Percentiles rank a stretch among this genome's conserved stretches.
phyloP scores from a whole-genome alignment of 2,888 invertebrate species.

The Anarsia innoxiella region DNA sequence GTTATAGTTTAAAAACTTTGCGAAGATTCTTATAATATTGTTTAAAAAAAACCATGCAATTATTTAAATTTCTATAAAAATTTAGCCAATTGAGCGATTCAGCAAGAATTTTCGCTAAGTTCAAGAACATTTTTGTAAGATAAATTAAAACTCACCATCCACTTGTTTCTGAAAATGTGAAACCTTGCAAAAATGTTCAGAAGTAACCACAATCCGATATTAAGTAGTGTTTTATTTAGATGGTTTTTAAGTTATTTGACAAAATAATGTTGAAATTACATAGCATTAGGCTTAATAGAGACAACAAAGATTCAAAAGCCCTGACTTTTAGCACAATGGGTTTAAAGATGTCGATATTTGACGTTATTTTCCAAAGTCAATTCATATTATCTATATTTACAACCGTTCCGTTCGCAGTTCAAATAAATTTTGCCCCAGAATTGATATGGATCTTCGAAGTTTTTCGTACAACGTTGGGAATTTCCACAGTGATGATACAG shows the following conservation, averaged over 20 bases:
- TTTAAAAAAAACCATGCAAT: slow-evolving; percentile 3
- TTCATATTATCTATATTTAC: slow-evolving; percentile 20
- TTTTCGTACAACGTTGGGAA: slow-evolving; percentile 41
- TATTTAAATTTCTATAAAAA: slow-evolving; percentile 4
- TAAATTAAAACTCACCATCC: slow-evolving; percentile 65
- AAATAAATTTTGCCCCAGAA: slow-evolving; percentile 50
- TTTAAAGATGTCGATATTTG: slow-evolving; percentile 37
- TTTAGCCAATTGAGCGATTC: slow-evolving; percentile 16
- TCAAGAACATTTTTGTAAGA: slow-evolving; percentile 61
- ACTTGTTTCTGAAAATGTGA: slow-evolving; percentile 58
- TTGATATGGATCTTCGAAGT: slow-evolving; percentile 65
- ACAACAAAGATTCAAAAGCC: not conserved
- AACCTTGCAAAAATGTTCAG: slow-evolving; percentile 60
- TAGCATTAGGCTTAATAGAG: too few relatives aligned
- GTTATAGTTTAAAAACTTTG: slow-evolving; percentile 38
- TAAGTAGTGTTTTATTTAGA: too few relatives aligned
- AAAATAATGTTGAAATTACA: too few relatives aligned
- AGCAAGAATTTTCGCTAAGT: slow-evolving; percentile 42
- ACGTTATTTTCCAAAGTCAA: slow-evolving; percentile 34
- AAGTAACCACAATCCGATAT: slow-evolving; percentile 46
- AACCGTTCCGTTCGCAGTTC: slow-evolving; percentile 53
- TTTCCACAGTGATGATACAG: slow-evolving; percentile 51
- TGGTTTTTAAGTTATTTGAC: too few relatives aligned
- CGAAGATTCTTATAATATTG: slow-evolving; percentile 39
- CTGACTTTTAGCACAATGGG: slow-evolving; percentile 35